phyloP scores from a whole-genome alignment of 2,888 invertebrate genomes.

The Atethmia centrago region DNA sequence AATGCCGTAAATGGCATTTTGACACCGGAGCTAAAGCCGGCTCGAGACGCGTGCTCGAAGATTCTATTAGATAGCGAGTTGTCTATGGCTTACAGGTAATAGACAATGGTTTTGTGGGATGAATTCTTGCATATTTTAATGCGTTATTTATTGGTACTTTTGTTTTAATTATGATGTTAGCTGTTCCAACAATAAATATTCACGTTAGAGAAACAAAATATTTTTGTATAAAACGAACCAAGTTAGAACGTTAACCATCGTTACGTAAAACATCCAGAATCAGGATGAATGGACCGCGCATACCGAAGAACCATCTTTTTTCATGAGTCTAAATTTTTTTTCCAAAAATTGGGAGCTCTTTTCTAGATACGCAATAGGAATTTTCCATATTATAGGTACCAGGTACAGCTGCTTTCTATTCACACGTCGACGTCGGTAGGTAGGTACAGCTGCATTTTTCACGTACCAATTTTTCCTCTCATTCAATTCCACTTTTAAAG shows the following conservation, averaged over 20 bases:
- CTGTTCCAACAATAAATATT: neutral
- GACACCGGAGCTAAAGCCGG: constrained; percentile 37
- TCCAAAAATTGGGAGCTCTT: neutral
- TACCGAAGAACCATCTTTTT: neutral
- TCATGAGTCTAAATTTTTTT: neutral
- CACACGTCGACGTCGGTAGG: neutral
- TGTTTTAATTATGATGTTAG: neutral
- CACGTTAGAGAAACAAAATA: neutral
- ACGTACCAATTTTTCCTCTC: constrained; percentile 26
- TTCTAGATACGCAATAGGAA: too few species aligned
- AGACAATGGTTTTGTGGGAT: constrained; percentile 4
- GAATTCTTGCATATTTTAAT: constrained; percentile 7
- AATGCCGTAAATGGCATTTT: constrained; percentile 52
- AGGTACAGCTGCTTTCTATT: neutral
- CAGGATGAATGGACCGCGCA: neutral
- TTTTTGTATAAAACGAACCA: neutral
- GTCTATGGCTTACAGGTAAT: constrained; percentile 28
- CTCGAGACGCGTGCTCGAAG: constrained; percentile 23
- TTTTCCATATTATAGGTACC: neutral
- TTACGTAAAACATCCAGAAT: neutral
- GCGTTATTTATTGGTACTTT: neutral
- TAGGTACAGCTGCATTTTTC: constrained; percentile 6
- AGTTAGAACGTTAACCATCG: neutral
- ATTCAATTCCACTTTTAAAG: constrained; percentile 19
- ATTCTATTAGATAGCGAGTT: constrained; percentile 32